Percentiles rank a stretch among this genome's conserved stretches.
These are phyloP conservation scores for Lasioglossum marginatum DNA, from an alignment of 2,888 invertebrate genomes.

Conservation along the genomic window DNA sequence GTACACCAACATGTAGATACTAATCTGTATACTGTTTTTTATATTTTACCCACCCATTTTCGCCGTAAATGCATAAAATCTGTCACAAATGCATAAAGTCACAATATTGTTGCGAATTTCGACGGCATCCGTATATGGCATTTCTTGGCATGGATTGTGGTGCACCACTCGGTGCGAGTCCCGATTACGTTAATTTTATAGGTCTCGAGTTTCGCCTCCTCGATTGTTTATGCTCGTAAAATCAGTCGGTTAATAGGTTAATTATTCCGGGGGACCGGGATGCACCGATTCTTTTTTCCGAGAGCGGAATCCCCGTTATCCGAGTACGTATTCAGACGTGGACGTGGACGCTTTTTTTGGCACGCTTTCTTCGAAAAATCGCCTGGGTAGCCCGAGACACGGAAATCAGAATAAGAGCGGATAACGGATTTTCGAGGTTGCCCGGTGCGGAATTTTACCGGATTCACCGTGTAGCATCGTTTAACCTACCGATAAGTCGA, in stretches of 20 bases:
- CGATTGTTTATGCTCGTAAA: not conserved
- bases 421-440: slow-evolving; percentile 55
- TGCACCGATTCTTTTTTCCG: slow-evolving; percentile 33
- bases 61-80: too few species aligned
- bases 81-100: too few species aligned
- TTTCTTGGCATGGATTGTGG: not conserved
- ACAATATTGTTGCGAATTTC: too few species aligned
- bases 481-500: not conserved
- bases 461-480: not conserved
- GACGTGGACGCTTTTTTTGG: slow-evolving; percentile 55
- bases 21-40: too few species aligned
- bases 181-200: not conserved
- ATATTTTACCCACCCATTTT: too few species aligned
- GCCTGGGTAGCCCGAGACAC: slow-evolving; percentile 35
- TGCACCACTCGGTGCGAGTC: not conserved
- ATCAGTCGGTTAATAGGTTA: slow-evolving; percentile 27
- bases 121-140: not conserved
- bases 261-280: slow-evolving; percentile 36
- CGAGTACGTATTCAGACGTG: slow-evolving; percentile 59
- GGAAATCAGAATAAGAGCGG: slow-evolving; percentile 63
- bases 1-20: too few species aligned
- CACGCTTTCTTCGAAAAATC: slow-evolving; percentile 64
- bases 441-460: slow-evolving; percentile 27
- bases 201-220: not conserved
- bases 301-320: slow-evolving; percentile 57